Percentiles rank a stretch among this genome's conserved stretches.
phyloP scores from a whole-genome alignment of 2,113 vertebrate species.

The Callospermophilus lateralis region DNA sequence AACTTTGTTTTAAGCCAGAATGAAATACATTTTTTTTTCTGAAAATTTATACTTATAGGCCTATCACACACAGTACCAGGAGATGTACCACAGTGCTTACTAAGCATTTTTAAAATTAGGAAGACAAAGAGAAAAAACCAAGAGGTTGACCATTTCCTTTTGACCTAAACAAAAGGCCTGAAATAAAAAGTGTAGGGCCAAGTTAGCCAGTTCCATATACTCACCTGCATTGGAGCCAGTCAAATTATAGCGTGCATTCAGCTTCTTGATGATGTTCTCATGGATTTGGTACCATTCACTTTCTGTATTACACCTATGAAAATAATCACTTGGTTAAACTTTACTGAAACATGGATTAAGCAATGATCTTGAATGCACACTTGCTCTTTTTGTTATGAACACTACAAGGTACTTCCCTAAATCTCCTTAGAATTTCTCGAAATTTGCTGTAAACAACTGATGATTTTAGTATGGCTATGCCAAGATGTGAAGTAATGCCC shows the following conservation, averaged over 20 bases:
- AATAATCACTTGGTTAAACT: slow-evolving; percentile 56
- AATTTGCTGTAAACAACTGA: not conserved
- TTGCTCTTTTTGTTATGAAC: not conserved
- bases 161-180: not conserved
- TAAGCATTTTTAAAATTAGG: not conserved
- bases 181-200: not conserved
- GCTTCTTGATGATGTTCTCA: slow-evolving; percentile 98
- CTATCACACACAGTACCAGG: not conserved
- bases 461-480: not conserved
- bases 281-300: slow-evolving; percentile 99
- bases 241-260: slow-evolving; percentile 97
- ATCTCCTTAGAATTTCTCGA: not conserved
- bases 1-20: not conserved
- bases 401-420: not conserved
- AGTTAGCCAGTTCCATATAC: not conserved
- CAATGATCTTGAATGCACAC: not conserved
- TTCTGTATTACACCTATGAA: slow-evolving; percentile 96
- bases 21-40: not conserved
- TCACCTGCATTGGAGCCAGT: slow-evolving; percentile 98
- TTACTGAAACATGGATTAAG: not conserved
- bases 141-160: not conserved
- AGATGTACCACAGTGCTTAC: not conserved
- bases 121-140: not conserved
- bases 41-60: not conserved
- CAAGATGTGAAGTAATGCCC: not conserved